A percentile compares a stretch with the other conserved stretches of the same genome.
Conservation (phyloP, 2,797 vertebrate genomes). For the Emydoidea blandingii region DNA sequence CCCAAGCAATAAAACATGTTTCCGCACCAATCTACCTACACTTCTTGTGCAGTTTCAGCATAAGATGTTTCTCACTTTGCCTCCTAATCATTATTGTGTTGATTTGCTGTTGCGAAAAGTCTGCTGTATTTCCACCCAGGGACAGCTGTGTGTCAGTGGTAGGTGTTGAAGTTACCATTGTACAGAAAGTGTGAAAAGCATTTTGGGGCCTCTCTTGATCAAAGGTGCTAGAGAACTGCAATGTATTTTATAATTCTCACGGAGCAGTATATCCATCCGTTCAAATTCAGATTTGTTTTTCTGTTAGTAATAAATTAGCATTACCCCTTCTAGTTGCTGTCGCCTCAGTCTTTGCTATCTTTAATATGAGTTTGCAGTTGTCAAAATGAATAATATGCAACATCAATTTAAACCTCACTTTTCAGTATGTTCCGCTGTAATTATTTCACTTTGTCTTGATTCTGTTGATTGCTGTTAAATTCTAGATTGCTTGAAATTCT, state of each 20-base stretch:
- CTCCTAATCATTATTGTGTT: background rate
- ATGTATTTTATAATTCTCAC: conserved; percentile 75
- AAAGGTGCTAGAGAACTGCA: conserved; percentile 51
- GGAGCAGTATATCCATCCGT: conserved; percentile 46
- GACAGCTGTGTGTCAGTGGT: conserved; percentile 4
- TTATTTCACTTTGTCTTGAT: conserved; percentile 82
- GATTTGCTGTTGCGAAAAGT: background rate
- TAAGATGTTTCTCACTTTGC: background rate
- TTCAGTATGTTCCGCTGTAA: conserved; percentile 79
- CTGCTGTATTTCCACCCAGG: background rate
- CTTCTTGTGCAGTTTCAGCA: background rate
- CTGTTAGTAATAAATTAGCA: conserved; percentile 80
- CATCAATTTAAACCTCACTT: conserved; percentile 83
- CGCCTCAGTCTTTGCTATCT: conserved; percentile 80
- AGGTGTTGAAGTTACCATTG: conserved; percentile 3
- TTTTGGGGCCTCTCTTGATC: background rate
- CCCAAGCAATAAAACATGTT: background rate
- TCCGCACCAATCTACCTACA: background rate
- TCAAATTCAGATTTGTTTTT: conserved; percentile 78
- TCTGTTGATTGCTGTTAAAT: conserved; percentile 85
- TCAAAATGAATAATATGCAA: conserved; percentile 85
- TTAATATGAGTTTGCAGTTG: conserved; percentile 83
- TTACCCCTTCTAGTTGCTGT: conserved; percentile 76
- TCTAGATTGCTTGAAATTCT: conserved; percentile 82
- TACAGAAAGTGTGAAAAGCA: conserved; percentile 14